Conservation (phyloP, 2,888 invertebrate genomes). For the Eupeodes luniger region DNA sequence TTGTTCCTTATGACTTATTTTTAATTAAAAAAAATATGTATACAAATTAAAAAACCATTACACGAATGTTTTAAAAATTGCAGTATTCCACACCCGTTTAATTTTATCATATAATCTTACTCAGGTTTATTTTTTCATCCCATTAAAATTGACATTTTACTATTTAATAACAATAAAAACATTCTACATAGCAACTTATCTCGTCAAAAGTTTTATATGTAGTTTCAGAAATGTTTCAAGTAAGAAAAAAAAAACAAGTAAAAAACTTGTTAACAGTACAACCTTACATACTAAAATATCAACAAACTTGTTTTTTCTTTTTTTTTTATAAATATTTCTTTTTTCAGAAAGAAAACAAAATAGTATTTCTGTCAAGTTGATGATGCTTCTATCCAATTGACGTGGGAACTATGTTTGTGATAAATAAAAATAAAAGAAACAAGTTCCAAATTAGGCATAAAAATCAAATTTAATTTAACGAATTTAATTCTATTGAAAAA, state of each 20-base stretch:
- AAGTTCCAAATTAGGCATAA: slow-evolving; percentile 24
- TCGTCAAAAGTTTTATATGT: neutral
- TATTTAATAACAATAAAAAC: neutral
- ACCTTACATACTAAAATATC: slow-evolving; percentile 14
- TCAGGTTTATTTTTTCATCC: too few species aligned
- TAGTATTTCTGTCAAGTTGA: slow-evolving; percentile 44
- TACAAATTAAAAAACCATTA: neutral
- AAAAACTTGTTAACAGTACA: slow-evolving; percentile 26
- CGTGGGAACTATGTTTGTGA: neutral
- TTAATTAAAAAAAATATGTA: neutral
- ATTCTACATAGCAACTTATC: slow-evolving; percentile 24
- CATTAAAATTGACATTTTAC: slow-evolving; percentile 5
- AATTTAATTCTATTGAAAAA: neutral
- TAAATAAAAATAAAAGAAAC: slow-evolving; percentile 33
- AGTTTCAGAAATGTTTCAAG: neutral
- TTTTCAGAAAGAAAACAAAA: slow-evolving; percentile 1
- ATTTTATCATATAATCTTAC: neutral
- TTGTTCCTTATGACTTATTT: neutral
- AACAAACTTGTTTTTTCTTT: slow-evolving; percentile 34
- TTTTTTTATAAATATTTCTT: neutral
- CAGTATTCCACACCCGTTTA: slow-evolving; percentile 2
- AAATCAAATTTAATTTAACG: slow-evolving; percentile 24
- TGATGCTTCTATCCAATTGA: neutral
- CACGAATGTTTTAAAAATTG: neutral
- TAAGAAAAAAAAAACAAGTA: neutral